Evolutionary conservation across 1,140 invertebrate genomes (phyloP), one percentile per base, ranked within the genome.

Genomic region (Fopius arisanus): DNA sequence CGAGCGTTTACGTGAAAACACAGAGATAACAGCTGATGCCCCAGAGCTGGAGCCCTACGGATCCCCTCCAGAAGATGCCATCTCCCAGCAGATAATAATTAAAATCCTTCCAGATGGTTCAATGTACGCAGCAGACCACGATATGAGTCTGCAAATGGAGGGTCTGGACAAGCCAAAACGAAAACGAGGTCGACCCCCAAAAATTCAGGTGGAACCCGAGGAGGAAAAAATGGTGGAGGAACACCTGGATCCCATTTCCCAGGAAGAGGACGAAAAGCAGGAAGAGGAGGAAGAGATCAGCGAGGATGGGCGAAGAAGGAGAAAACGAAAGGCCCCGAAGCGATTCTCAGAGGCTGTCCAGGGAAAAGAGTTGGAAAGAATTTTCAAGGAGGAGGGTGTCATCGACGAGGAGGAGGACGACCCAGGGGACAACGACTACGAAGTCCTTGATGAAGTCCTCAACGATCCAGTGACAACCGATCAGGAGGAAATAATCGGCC

Each of bases 291-390:
- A 87, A 33, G 87, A 86, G 33, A 81, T 88, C 3, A 90, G 91
- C 80, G 88, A 88, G n/a, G 89, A 89, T 76, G 89, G 90, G 16
- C 91, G 91, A 78, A 86, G 90, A 59, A 86, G 89, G 33, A 82
- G 89, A 68, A 86, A 84, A 79, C 89, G 92, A 72, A 92, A 92
- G 89, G 90, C 91, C 59, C 93, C 92, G 3, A 90, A 90, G 77
- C 88, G 92, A 78, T 93, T 90, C 77, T 90, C 89, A 77, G 92
- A 92, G 87, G 90, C 89, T 74, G 90, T 94, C 14, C 92, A 93
- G 89, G 93, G 93, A 0, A 92, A 92, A 85, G 93, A 94, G 86
- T 83, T 94, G 51, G 92, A 93, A 79, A 88, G 90, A 78, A 92
- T 94, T 77, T 92, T 94, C 70, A 90, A 90, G 78, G 91, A 94